Evolutionary conservation across 2,888 invertebrate genomes (phyloP), one percentile per base, ranked within the genome.

Genomic region (Nomada fucata): DNA sequence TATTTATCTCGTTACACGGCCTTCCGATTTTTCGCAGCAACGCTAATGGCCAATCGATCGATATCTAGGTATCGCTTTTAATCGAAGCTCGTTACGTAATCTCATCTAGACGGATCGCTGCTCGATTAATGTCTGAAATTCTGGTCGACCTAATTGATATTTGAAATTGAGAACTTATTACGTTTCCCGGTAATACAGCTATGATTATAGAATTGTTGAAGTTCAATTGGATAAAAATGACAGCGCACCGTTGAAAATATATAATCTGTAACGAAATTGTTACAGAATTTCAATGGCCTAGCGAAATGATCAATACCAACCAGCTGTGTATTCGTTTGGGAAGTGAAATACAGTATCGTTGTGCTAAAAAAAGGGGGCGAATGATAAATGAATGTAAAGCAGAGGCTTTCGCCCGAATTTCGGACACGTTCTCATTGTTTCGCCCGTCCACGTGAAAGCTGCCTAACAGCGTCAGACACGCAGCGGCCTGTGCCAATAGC

Each of bases 401-500:
- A 4, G 59, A 42, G 65, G 15, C 10, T 50, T 73, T n/a, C 26
- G 23, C 2, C 42, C 15, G 70, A 70, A 72, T 75, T 83, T 50
- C 69, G n/a, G 20, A 52, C 68, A 61, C 89, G 87, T 76, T 83
- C 85, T 88, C 82, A 80, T 88, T 72, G 87, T 89, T 85, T 86
- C 70, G 63, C 42, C 63, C 65, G 64, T 82, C 67, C 61, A 60
- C 50, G 76, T 68, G 71, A 78, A 65, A 53, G 60, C 57, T 61
- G 44, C 26, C 61, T 44, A 79, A 78, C 83, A 67, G 83, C 76
- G 67, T 68, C 76, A 76, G 83, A 78, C 81, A 76, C 77, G 29
- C 75, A 52, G 60, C 23, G 29, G 68, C 44, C 65, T 68, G 60
- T 26, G 63, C 71, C 80, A 69, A 74, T 83, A 77, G 36, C 60